Percentiles rank a stretch among this genome's conserved stretches.
Conservation (phyloP, 2,113 vertebrate genomes). For the Salminus brasiliensis region DNA sequence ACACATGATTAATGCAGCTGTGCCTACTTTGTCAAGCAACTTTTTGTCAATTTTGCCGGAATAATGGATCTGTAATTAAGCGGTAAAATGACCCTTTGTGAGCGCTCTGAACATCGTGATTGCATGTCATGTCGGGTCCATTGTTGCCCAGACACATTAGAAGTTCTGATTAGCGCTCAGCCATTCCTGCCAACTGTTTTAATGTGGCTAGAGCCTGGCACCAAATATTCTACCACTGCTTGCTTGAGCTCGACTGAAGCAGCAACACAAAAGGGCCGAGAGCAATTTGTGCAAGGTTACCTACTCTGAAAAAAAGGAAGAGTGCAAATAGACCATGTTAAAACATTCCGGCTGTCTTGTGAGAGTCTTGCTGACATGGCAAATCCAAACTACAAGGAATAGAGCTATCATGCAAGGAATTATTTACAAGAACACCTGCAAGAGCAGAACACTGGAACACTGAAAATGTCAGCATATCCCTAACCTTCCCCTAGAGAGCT, state of each 20-base stretch:
- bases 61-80: slow-evolving; percentile 60
- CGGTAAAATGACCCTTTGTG: slow-evolving; percentile 54
- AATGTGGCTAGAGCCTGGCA: not conserved
- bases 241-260: not conserved
- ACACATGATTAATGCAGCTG: slow-evolving; percentile 50
- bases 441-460: not conserved
- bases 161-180: slow-evolving; percentile 45
- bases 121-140: slow-evolving; percentile 45
- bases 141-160: slow-evolving; percentile 46
- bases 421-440: slow-evolving; percentile 1
- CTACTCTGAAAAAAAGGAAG: not conserved
- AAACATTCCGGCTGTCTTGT: not conserved
- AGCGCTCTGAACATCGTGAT: slow-evolving; percentile 42
- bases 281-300: not conserved
- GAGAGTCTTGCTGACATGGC: not conserved
- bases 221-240: not conserved
- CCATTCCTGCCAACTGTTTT: slow-evolving; percentile 8
- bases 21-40: slow-evolving; percentile 39
- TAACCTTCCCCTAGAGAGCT: not conserved
- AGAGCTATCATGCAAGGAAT: not conserved
- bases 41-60: slow-evolving; percentile 34
- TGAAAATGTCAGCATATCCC: not conserved
- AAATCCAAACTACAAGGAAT: not conserved
- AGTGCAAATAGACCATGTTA: not conserved
- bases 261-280: not conserved